These are phyloP conservation scores for Pseudomyrmex sp. DNA, from an alignment of 1,140 invertebrate species.

Conservation along the genomic window DNA sequence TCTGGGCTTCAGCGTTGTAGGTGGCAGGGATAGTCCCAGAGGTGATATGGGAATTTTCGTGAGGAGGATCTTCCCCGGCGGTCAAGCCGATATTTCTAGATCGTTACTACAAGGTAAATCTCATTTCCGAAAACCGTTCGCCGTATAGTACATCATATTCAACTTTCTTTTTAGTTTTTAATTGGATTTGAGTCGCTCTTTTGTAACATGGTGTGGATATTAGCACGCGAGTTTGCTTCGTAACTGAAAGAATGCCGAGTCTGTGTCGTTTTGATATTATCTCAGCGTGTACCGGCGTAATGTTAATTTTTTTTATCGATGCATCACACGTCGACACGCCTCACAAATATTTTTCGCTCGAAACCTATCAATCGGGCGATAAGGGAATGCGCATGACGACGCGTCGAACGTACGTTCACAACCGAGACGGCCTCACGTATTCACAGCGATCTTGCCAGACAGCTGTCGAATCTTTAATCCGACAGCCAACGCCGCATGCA, in stretches of 20 bases:
- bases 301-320: not conserved
- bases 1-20: slow-evolving; percentile 91
- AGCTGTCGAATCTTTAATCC: slow-evolving; percentile 82
- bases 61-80: slow-evolving; percentile 89
- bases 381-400: slow-evolving; percentile 32
- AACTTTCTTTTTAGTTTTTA: too few species aligned
- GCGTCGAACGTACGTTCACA: slow-evolving; percentile 57
- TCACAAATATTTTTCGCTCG: slow-evolving; percentile 39
- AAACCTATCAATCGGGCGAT: slow-evolving; percentile 31
- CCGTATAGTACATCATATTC: too few species aligned
- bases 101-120: slow-evolving; percentile 89
- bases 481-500: slow-evolving; percentile 77
- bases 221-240: not conserved
- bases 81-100: slow-evolving; percentile 89
- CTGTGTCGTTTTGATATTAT: not conserved
- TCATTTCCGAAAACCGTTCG: not conserved
- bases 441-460: slow-evolving; percentile 74
- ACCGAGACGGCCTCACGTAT: slow-evolving; percentile 72
- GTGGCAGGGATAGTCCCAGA: slow-evolving; percentile 89
- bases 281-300: not conserved
- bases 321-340: slow-evolving; percentile 12
- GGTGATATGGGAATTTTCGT: slow-evolving; percentile 91
- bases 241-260: not conserved
- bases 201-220: not conserved
- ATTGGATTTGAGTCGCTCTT: too few species aligned